phyloP scores from a whole-genome alignment of 2,888 invertebrate species.

The Clunio marinus region DNA sequence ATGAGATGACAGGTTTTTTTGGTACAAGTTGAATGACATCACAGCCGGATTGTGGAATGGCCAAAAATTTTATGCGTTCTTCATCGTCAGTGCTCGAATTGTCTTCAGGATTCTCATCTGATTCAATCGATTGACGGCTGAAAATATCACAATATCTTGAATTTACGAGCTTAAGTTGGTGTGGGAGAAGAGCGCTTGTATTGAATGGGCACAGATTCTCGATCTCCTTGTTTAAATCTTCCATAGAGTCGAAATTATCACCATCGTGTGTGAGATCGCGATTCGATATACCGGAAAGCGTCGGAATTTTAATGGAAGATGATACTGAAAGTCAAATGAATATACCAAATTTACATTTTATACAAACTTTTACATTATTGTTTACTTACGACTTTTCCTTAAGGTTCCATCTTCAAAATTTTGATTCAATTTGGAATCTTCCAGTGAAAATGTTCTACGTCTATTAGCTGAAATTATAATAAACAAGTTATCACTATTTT shows the following conservation, averaged over 20 bases:
- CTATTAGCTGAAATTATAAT: background rate
- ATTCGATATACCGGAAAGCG: slow-evolving; percentile 17
- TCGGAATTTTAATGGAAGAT: slow-evolving; percentile 19
- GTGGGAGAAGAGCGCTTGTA: background rate
- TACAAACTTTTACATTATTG: background rate
- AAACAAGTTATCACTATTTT: background rate
- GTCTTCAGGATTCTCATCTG: slow-evolving; percentile 2
- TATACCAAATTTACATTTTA: background rate
- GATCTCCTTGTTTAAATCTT: slow-evolving; percentile 28
- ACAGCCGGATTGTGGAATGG: slow-evolving; percentile 31
- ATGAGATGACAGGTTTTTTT: slow-evolving; percentile 23
- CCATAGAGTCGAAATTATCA: slow-evolving; percentile 21
- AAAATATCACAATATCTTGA: slow-evolving; percentile 34
- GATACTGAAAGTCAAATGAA: slow-evolving; percentile 25
- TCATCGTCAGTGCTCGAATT: slow-evolving; percentile 31
- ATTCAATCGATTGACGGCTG: slow-evolving; percentile 30
- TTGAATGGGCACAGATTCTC: slow-evolving; percentile 8
- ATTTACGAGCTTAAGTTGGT: slow-evolving; percentile 6
- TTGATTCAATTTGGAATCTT: slow-evolving; percentile 7
- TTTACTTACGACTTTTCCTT: slow-evolving; percentile 28
- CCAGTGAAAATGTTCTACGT: slow-evolving; percentile 30
- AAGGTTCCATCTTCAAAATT: slow-evolving; percentile 1
- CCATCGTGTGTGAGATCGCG: background rate
- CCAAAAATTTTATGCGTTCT: slow-evolving; percentile 21
- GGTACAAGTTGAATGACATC: slow-evolving; percentile 34